Evolutionary conservation across 1,140 invertebrate species (phyloP).

Genomic region (Platorchestia sp.): DNA sequence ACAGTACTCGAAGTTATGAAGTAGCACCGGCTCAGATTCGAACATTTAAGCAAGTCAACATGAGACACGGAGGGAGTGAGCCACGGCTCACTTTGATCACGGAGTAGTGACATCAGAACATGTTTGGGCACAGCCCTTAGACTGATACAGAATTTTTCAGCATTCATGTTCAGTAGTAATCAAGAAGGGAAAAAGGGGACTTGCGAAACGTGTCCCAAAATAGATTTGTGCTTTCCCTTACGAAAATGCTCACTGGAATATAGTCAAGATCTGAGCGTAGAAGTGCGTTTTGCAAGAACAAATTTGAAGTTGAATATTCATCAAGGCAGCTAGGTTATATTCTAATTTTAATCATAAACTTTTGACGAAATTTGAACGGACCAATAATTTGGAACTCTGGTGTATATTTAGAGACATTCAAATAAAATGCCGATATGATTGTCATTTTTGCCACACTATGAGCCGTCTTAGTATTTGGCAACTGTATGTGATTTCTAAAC

Average conservation of each 20-base stretch:
- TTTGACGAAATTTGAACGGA: background rate
- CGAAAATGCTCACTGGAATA: no score
- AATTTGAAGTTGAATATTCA: background rate
- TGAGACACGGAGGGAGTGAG: background rate
- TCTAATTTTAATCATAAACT: background rate
- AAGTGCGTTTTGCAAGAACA: background rate
- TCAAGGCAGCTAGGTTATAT: background rate
- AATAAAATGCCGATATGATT: background rate
- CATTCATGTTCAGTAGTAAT: no score
- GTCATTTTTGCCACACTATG: background rate
- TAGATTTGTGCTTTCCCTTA: no score
- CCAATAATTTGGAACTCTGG: background rate
- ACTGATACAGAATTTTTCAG: no score
- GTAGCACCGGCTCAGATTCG: background rate
- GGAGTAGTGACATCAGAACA: background rate
- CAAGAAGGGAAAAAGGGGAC: no score
- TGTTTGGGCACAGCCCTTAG: background rate
- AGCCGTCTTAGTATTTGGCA: background rate
- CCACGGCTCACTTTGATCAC: background rate
- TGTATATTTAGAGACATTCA: background rate
- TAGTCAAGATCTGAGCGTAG: background rate
- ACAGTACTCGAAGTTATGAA: no score
- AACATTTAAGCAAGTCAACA: background rate
- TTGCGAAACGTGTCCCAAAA: no score
- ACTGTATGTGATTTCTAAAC: background rate